Evolutionary conservation across 2,888 invertebrate genomes (phyloP).

Genomic region (Nomada flava): DNA sequence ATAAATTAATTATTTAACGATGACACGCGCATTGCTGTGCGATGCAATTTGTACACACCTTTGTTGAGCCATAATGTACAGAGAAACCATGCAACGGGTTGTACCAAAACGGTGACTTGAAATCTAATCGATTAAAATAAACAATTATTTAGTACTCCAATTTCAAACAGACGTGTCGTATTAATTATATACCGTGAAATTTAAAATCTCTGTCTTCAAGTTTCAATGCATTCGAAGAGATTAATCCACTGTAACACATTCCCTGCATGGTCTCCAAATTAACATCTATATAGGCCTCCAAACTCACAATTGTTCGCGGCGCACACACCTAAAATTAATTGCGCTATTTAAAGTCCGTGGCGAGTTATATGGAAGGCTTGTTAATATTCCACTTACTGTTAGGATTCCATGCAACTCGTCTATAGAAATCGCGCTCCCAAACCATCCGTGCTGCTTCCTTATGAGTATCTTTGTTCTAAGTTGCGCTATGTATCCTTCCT

Average conservation of each 20-base stretch:
- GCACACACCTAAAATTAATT: slow-evolving; percentile 73
- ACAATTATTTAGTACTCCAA: background rate
- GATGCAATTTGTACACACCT: slow-evolving; percentile 42
- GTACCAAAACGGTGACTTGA: slow-evolving; percentile 63
- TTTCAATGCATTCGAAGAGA: slow-evolving; percentile 42
- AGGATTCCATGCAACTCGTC: slow-evolving; percentile 80
- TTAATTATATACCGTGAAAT: slow-evolving; percentile 50
- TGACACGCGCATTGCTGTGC: background rate
- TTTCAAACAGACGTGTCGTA: background rate
- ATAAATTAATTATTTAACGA: background rate
- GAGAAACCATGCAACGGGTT: slow-evolving; percentile 77
- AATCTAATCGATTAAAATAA: slow-evolving; percentile 64
- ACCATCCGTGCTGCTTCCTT: slow-evolving; percentile 84
- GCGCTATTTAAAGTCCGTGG: background rate
- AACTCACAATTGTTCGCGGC: slow-evolving; percentile 70
- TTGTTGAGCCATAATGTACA: slow-evolving; percentile 60
- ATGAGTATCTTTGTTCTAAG: slow-evolving; percentile 49
- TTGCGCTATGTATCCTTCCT: slow-evolving; percentile 46
- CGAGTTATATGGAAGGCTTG: background rate
- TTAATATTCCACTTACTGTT: slow-evolving; percentile 63
- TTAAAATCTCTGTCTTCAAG: slow-evolving; percentile 56
- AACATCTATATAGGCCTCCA: background rate
- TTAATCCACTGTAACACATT: slow-evolving; percentile 71
- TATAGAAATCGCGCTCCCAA: slow-evolving; percentile 85
- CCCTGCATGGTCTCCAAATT: slow-evolving; percentile 74